Evolutionary conservation across 2,113 vertebrate species (phyloP), one percentile per base, ranked within the genome.

Genomic region (Vidua chalybeata): DNA sequence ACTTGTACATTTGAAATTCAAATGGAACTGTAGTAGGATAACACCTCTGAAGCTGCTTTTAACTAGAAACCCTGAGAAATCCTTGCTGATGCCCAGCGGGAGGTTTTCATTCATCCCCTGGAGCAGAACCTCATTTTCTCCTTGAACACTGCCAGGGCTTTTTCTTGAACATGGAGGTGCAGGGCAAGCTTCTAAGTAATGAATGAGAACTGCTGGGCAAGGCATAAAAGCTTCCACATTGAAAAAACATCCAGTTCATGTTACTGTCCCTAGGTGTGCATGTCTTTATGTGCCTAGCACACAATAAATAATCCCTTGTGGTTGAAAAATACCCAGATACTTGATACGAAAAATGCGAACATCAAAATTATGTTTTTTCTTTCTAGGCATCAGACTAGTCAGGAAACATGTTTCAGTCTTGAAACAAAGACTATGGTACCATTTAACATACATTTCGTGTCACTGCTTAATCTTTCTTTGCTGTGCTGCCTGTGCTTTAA

Each of bases 1-100:
- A 20, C 45, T 52, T 14, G 14, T 26, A 37, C 45, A 68, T 94
- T 93, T 93, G 82, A 90, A 95, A 94, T 94, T 95, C 84, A 96
- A 67, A 88, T 74, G 11, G 27, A 49, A 35, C 48, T 77, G n/a
- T 55, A 43, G 62, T 13, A 79, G 63, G 66, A 75, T 82, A 87
- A 61, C 39, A 49, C 33, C 45, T 92, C 54, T 71, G 52, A 78
- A 87, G 66, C 21, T 27, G 66, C 41, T 37, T 21, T 82, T 82
- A 87, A 54, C 82, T 76, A 31, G 59, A 82, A 96, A 62, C 35
- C 51, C 33, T 0, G 9, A 69, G 71, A 89, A 90, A 90, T 46
- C 43, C 72, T 91, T 37, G 76, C 68, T 52, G 66, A 46, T 10
- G 1, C 75, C 86, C 87, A 88, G 84, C 91, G 83, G 87, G 84